Base-by-base conservation (phyloP, 2,888 invertebrate species). In the Drosophila leonis region DNA sequence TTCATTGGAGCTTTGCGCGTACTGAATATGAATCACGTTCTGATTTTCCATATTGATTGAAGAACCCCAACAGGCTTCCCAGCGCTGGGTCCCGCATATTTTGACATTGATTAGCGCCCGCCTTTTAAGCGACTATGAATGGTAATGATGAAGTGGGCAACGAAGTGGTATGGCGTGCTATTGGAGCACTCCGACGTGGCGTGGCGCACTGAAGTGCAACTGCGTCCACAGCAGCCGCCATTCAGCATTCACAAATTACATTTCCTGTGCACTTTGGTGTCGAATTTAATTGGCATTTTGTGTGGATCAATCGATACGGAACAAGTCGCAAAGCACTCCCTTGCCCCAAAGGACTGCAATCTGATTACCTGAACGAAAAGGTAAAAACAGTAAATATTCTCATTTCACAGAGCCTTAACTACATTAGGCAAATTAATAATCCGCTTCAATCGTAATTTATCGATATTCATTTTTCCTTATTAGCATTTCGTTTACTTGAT, bases 41-140 rank as follows among this genome's bases (percentile, higher is more conserved):
- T 70, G 73, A 78, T 78, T 86, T 87, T 82, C 70, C 83, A 87
- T 87, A 83, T 87, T 87, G 83, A 88, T 83, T 83, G 76, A 72
- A 83, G 71, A 57, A 15, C 9, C 33, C 27, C 48, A 24, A 9
- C 27, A 33, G n/a, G 6, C n/a, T 31, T 1, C 33, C 33, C 51
- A 51, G 8, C 52, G 37, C 24, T 15, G 52, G 54, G 62, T 31
- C 51, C 56, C 73, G 75, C 74, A 61, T 66, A 76, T 73, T 75
- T 78, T 54, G 64, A 62, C 67, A 73, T 76, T 76, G 78, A 76
- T 76, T 76, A 76, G 75, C 73, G 54, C 62, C 39, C 46, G 44
- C 37, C 42, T 62, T 76, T 72, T 54, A 35, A 74, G 52, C 39
- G 60, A 62, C 63, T 57, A 61, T 61, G 56, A 74, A 74, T 74